Conservation (phyloP, 2,888 invertebrate genomes). For the Trilocha varians region DNA sequence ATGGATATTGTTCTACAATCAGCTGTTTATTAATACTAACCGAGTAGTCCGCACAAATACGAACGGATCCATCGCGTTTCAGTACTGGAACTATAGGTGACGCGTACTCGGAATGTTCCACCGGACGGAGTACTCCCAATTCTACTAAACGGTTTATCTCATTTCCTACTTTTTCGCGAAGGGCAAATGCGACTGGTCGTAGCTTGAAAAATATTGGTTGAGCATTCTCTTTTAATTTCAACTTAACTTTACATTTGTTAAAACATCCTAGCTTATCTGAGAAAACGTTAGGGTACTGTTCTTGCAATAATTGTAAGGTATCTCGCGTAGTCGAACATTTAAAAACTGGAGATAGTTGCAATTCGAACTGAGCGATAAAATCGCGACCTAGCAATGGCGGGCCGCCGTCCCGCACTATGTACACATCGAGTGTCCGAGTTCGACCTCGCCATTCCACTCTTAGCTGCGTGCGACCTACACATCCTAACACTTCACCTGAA, state of each 20-base stretch:
- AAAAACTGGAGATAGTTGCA: background rate
- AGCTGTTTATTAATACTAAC: constrained; percentile 16
- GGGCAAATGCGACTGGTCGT: constrained; percentile 10
- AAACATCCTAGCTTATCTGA: constrained; percentile 1
- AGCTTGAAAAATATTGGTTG: constrained; percentile 13
- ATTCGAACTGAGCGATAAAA: constrained; percentile 3
- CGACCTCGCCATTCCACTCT: background rate
- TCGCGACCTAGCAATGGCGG: constrained; percentile 8
- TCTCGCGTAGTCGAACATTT: background rate
- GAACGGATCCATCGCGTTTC: constrained; percentile 11
- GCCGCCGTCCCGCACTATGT: constrained; percentile 5
- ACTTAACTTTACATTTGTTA: constrained; percentile 10
- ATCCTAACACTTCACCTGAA: background rate
- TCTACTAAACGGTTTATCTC: constrained; percentile 1
- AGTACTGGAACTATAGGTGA: constrained; percentile 14
- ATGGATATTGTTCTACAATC: constrained; percentile 15
- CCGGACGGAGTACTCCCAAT: constrained; percentile 5
- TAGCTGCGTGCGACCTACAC: background rate
- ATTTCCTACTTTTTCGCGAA: constrained; percentile 10
- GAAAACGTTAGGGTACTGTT: background rate
- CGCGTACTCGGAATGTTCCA: constrained; percentile 11
- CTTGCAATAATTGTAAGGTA: background rate
- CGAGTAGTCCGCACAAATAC: constrained; percentile 15
- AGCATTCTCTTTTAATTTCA: constrained; percentile 10
- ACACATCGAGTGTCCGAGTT: background rate